These are phyloP conservation scores for Hyperoplus immaculatus DNA, from an alignment of 2,797 vertebrate genomes.

Conservation along the genomic window DNA sequence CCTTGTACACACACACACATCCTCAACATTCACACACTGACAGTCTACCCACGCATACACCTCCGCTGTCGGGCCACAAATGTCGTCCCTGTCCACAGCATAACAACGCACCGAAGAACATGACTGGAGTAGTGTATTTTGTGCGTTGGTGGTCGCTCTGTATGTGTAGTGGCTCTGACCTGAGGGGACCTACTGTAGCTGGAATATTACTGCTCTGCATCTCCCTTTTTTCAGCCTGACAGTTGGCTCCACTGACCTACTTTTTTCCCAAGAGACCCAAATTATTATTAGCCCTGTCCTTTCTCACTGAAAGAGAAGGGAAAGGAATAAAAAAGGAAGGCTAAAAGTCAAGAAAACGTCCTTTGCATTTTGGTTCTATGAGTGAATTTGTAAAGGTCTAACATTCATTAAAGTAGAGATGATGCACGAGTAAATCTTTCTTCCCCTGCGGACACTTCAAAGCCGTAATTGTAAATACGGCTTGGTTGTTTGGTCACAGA, in stretches of 20 bases:
- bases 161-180: slow-evolving; percentile 66
- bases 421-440: slow-evolving; percentile 37
- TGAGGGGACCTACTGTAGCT: slow-evolving; percentile 62
- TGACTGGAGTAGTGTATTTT: slow-evolving; percentile 22
- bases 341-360: neutral
- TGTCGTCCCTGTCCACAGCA: slow-evolving; percentile 39
- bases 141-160: slow-evolving; percentile 48
- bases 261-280: slow-evolving; percentile 64
- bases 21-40: slow-evolving; percentile 19
- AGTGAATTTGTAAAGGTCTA: slow-evolving; percentile 39
- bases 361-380: slow-evolving; percentile 11
- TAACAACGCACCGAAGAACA: slow-evolving; percentile 31
- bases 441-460: slow-evolving; percentile 6
- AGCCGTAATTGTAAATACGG: slow-evolving; percentile 4
- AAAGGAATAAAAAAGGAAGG: neutral
- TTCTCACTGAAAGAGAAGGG: slow-evolving; percentile 24
- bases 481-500: slow-evolving; percentile 15
- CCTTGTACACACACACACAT: too few species aligned
- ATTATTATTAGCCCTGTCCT: slow-evolving; percentile 32
- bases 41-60: slow-evolving; percentile 51
- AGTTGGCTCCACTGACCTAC: slow-evolving; percentile 78
- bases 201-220: slow-evolving; percentile 47
- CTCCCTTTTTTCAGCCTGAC: slow-evolving; percentile 63
- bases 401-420: slow-evolving; percentile 24
- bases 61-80: slow-evolving; percentile 53